Evolutionary conservation across 1,140 invertebrate species (phyloP), one percentile per base, ranked within the genome.

Genomic region (Phymorhynchus buccinoides): DNA sequence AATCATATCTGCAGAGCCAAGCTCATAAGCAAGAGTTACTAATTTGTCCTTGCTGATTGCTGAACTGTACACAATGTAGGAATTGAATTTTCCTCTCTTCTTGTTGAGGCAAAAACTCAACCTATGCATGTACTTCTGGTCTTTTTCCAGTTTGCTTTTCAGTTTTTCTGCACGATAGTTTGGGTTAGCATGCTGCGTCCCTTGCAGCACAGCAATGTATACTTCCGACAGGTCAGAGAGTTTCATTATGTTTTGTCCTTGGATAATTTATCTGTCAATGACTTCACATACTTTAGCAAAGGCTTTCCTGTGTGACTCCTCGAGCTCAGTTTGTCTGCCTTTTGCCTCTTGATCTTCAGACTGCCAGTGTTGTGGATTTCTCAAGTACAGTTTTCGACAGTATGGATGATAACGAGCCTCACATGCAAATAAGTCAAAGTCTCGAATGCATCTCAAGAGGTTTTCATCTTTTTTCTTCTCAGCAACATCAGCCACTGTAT

Each of bases 1-100:
- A 9, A 78, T 16, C 32, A 22, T 84, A 39, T 84, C 48, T 7
- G 6, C n/a, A 16, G 39, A 52, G 27, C 83, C 83, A 18, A 85
- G 41, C 1, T 71, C 30, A 42, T 71, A 85, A 12, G 62, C 84
- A 80, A 27, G 12, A n/a, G 44, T 32, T n/a, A 85, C 35, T 12
- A 80, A 4, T 41, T 32, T 7, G 39, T 71, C 62, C 14, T 71
- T 44, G 32, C 62, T 48, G 3, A 44, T 85, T 22, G 73, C 16
- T 3, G 56, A 14, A 44, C 41, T 78, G 35, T 42, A 71, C 22
- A 85, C 78, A 27, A 85, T 30, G 12, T 41, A 42, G 27, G 41
- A 32, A 18, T 9, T 14, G 66, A 42, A 80, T 73, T 68, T 81
- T 7, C 78, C 84, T 6, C 7, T 37, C 35, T 71, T 4, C 3